phyloP scores from a whole-genome alignment of 2,797 vertebrate genomes.

The Perodicticus potto region DNA sequence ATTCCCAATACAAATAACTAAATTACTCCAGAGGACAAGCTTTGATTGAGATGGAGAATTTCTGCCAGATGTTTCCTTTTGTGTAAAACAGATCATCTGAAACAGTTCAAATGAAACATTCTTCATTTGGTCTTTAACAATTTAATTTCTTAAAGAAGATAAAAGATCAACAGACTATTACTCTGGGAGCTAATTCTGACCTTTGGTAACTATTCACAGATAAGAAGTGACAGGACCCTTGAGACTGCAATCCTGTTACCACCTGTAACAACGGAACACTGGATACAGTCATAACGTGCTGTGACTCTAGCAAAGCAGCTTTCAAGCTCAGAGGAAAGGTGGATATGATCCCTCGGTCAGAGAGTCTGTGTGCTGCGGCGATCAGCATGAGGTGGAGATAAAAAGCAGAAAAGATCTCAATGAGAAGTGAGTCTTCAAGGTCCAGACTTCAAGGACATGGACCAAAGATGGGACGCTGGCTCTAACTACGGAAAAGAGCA shows the following conservation, averaged over 20 bases:
- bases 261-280: neutral
- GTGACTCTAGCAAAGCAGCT: neutral
- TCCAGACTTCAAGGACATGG: neutral
- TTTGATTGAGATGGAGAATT: neutral
- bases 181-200: neutral
- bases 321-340: neutral
- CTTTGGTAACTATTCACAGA: neutral
- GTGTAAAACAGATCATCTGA: slow-evolving; percentile 29
- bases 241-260: neutral
- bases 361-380: neutral
- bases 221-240: neutral
- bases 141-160: slow-evolving; percentile 52
- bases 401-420: neutral
- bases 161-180: neutral
- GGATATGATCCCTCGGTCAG: neutral
- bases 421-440: neutral
- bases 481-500: neutral
- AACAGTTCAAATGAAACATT: neutral
- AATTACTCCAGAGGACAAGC: neutral
- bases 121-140: slow-evolving; percentile 52
- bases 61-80: neutral
- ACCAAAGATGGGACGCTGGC: neutral
- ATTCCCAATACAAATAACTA: neutral
- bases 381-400: fast-evolving
- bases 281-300: neutral